A percentile compares a stretch with the other conserved stretches of the same genome.
Conservation (phyloP, 2,113 vertebrate genomes). For the Sturnus vulgaris region DNA sequence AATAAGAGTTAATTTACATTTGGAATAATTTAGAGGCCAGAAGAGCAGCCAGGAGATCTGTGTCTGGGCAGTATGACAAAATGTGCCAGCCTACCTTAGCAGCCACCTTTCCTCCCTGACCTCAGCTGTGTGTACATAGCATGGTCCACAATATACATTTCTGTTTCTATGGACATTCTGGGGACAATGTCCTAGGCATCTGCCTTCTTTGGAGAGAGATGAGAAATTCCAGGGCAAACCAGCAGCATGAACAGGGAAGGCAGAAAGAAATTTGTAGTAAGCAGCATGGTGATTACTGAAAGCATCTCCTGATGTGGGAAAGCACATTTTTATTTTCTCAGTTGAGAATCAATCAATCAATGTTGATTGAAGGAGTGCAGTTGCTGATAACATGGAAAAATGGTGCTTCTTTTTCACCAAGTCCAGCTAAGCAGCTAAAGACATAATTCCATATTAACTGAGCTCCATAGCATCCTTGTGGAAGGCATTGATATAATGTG, state of each 20-base stretch:
- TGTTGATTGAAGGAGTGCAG: not conserved
- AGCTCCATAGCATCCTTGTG: not conserved
- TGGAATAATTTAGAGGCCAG: conserved; percentile 48
- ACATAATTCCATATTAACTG: not conserved
- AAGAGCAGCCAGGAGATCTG: not conserved
- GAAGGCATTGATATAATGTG: not conserved
- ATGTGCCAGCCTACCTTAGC: not conserved
- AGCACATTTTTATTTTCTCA: not conserved
- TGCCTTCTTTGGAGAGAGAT: not conserved
- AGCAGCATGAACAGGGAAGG: not conserved
- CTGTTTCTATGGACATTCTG: not conserved
- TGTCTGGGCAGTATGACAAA: not conserved
- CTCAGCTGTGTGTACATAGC: not conserved
- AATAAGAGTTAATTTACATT: not conserved
- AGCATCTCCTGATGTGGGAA: not conserved
- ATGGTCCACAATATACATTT: not conserved
- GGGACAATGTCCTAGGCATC: not conserved
- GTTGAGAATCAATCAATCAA: no score
- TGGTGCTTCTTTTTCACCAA: not conserved
- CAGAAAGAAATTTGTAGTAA: not conserved
- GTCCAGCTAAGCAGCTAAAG: not conserved
- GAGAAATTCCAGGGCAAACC: not conserved
- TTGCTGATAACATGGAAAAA: not conserved
- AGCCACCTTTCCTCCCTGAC: conserved; percentile 5
- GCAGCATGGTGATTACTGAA: not conserved